phyloP scores from a whole-genome alignment of 2,797 vertebrate genomes.

The Coracias cyanogaster region DNA sequence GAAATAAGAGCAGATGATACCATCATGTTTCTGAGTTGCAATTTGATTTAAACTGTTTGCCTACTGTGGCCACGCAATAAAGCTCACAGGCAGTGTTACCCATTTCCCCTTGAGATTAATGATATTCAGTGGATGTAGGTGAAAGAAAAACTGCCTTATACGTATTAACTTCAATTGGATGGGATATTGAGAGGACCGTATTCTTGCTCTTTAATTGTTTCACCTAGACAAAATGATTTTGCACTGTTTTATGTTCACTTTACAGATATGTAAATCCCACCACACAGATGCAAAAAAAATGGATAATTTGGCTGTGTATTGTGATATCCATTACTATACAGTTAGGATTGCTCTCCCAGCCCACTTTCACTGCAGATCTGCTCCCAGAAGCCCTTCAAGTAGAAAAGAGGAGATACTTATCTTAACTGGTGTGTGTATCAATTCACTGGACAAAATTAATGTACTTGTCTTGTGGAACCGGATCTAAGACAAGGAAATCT shows the following conservation, averaged over 20 bases:
- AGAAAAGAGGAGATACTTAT: not conserved
- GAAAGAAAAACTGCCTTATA: not conserved
- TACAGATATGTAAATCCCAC: not conserved
- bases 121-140: not conserved
- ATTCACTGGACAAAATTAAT: not conserved
- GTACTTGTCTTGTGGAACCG: not conserved
- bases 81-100: not conserved
- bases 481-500: not conserved
- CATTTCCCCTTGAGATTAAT: not conserved
- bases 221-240: not conserved
- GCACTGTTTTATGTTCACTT: not conserved
- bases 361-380: not conserved
- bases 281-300: not conserved
- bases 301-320: not conserved
- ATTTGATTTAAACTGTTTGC: not conserved
- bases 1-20: not conserved
- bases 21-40: not conserved
- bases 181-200: fast-evolving
- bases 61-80: not conserved
- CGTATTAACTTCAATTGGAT: not conserved
- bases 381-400: not conserved
- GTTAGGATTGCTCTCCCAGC: not conserved
- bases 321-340: too few relatives aligned
- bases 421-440: not conserved
- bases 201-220: not conserved